Evolutionary conservation across 2,797 vertebrate species (phyloP).

Genomic region (Parauchenoglanis punctatus): DNA sequence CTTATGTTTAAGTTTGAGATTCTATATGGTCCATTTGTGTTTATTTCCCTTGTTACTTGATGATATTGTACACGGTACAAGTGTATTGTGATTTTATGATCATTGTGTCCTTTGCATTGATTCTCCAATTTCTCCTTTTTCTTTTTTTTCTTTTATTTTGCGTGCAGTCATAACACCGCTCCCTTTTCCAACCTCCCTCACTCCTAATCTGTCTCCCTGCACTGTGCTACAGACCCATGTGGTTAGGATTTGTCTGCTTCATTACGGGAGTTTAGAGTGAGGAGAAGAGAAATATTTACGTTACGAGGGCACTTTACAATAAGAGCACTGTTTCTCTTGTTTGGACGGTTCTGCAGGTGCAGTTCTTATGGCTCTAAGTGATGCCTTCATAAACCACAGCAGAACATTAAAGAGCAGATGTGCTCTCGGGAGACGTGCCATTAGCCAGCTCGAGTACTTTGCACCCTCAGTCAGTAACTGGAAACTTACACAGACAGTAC

Average conservation of each 20-base stretch:
- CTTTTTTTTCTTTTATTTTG: not conserved
- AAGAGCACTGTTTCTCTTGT: conserved; percentile 83
- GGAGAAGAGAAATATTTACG: conserved; percentile 82
- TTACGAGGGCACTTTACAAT: conserved; percentile 83
- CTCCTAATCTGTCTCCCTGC: conserved; percentile 24
- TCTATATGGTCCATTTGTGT: no score
- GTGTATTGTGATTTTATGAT: not conserved
- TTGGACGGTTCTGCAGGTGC: conserved; percentile 86
- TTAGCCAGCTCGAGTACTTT: conserved; percentile 52
- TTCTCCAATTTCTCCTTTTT: no score
- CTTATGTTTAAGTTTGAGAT: not conserved
- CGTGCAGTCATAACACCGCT: no score
- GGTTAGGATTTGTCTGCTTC: conserved; percentile 77
- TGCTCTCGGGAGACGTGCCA: conserved; percentile 63
- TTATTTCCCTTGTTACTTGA: not conserved
- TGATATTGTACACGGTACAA: no score
- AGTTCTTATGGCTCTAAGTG: conserved; percentile 81
- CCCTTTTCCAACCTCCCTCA: not conserved
- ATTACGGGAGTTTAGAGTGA: conserved; percentile 79
- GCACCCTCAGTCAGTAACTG: conserved; percentile 48
- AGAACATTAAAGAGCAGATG: conserved; percentile 83
- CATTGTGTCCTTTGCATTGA: not conserved
- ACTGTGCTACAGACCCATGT: conserved; percentile 75
- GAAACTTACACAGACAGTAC: conserved; percentile 25
- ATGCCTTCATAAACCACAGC: conserved; percentile 82